These are phyloP conservation scores for Dasypogon diadema DNA, from an alignment of 2,888 invertebrate species.

Conservation along the genomic window DNA sequence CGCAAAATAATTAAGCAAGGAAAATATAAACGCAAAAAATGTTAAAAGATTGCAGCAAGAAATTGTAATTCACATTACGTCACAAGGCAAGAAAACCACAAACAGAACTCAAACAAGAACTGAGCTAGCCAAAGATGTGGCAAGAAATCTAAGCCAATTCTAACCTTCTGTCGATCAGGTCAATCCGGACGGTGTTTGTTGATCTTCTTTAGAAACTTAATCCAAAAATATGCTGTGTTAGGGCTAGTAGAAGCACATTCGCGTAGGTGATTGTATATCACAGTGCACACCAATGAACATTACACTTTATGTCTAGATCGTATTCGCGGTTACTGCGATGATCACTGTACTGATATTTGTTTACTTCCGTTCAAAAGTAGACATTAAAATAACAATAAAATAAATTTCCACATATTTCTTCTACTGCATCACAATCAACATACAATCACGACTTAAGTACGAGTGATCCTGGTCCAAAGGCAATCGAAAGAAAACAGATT, in stretches of 20 bases:
- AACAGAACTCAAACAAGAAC: slow-evolving; percentile 22
- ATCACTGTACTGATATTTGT: slow-evolving; percentile 14
- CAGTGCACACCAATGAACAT: slow-evolving; percentile 26
- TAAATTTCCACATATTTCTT: background rate
- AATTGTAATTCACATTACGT: slow-evolving; percentile 32
- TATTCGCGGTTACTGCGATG: background rate
- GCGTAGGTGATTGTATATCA: slow-evolving; percentile 32
- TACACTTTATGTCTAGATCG: slow-evolving; percentile 19
- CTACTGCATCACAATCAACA: background rate
- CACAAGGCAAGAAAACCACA: slow-evolving; percentile 36
- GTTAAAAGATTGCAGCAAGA: slow-evolving; percentile 25
- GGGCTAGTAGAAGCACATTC: slow-evolving; percentile 14
- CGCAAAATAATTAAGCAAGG: slow-evolving; percentile 1
- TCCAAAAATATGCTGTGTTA: slow-evolving; percentile 26
- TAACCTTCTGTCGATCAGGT: slow-evolving; percentile 41
- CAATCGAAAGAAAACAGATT: background rate
- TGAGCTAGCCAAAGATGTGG: background rate
- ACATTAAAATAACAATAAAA: background rate
- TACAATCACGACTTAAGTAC: background rate
- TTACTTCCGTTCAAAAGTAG: background rate
- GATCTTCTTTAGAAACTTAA: slow-evolving; percentile 35
- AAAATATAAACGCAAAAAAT: slow-evolving; percentile 17
- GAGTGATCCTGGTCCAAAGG: background rate
- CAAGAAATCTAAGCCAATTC: slow-evolving; percentile 29
- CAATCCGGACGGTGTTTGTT: slow-evolving; percentile 18